Conservation (phyloP, 2,888 invertebrate genomes). For the Parelbella ahira region DNA sequence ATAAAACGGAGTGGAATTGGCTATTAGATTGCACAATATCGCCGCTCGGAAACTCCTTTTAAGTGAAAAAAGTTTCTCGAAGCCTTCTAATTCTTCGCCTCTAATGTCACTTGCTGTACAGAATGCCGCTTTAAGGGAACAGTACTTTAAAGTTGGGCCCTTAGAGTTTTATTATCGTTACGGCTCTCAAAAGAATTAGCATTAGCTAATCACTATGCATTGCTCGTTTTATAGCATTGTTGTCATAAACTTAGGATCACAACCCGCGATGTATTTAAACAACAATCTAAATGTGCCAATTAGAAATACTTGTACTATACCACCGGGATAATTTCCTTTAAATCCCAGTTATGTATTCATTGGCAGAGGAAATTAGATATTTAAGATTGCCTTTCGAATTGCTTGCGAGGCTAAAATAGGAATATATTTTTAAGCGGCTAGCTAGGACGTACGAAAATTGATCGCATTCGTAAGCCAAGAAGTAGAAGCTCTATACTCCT, state of each 20-base stretch:
- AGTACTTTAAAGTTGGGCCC: background rate
- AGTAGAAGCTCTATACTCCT: constrained; percentile 5
- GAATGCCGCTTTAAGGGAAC: background rate
- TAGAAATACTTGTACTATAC: no score
- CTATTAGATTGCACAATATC: constrained; percentile 18
- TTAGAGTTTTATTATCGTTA: background rate
- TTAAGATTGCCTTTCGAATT: constrained; percentile 27
- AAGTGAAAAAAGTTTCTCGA: constrained; percentile 18
- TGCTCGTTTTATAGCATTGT: no score
- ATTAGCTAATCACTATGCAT: no score
- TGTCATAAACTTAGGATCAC: no score
- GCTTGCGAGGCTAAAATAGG: constrained; percentile 28
- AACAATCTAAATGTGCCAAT: no score
- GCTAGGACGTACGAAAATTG: constrained; percentile 22
- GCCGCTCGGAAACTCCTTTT: constrained; percentile 3
- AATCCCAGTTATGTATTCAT: constrained; percentile 30
- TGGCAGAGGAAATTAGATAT: constrained; percentile 27
- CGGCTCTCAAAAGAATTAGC: no score
- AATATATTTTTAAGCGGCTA: constrained; percentile 26
- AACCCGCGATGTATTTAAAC: background rate
- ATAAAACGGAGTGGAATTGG: constrained; percentile 8
- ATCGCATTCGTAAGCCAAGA: constrained; percentile 19
- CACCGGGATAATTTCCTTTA: constrained; percentile 27
- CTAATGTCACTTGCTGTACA: constrained; percentile 2
- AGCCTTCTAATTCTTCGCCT: constrained; percentile 11